A percentile compares a stretch with the other conserved stretches of the same genome.
Evolutionary conservation across 37 sponge, comb jelly and placozoan species (phyloP).

Genomic region (Trichoplax adhaerens): DNA sequence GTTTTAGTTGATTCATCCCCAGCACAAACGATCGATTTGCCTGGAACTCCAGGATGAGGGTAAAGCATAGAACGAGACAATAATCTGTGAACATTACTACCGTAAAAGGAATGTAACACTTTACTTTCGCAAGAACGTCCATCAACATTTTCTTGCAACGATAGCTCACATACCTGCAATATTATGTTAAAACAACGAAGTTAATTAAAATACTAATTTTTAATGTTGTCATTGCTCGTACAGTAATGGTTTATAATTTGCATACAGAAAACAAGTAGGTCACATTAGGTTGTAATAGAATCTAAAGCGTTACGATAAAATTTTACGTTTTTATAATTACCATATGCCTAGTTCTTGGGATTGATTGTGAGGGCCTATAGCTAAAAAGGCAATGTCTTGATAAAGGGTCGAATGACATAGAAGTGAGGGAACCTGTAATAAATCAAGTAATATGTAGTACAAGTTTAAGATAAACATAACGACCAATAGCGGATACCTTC

Average conservation of each 20-base stretch:
- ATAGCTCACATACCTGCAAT: conserved; percentile 12
- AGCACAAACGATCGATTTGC: conserved; percentile 28
- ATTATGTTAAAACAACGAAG: too few relatives aligned
- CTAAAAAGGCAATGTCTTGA: conserved; percentile 53
- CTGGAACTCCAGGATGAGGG: conserved; percentile 18
- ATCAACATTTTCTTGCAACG: conserved; percentile 8
- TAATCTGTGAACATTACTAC: conserved; percentile 35
- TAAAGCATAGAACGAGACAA: conserved; percentile 54
- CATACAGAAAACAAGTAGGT: not conserved
- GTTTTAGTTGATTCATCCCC: conserved; percentile 47
- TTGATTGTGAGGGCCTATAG: conserved; percentile 30
- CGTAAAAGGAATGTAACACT: conserved; percentile 44
- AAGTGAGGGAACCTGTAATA: conserved; percentile 30
- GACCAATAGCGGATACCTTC: not conserved
- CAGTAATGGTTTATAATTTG: too few relatives aligned
- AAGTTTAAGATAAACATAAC: not conserved
- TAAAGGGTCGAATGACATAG: conserved; percentile 40
- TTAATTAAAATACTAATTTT: too few relatives aligned
- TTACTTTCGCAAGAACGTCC: conserved; percentile 15
- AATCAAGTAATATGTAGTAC: not conserved
- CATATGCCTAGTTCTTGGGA: conserved; percentile 31
- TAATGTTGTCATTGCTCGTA: too few relatives aligned
- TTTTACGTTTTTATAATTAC: conserved; percentile 10
- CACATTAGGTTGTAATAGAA: not conserved
- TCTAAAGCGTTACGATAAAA: not conserved